A percentile compares a stretch with the other conserved stretches of the same genome.
Evolutionary conservation across 2,113 vertebrate genomes (phyloP).

Genomic region (Ascaphus truei): DNA sequence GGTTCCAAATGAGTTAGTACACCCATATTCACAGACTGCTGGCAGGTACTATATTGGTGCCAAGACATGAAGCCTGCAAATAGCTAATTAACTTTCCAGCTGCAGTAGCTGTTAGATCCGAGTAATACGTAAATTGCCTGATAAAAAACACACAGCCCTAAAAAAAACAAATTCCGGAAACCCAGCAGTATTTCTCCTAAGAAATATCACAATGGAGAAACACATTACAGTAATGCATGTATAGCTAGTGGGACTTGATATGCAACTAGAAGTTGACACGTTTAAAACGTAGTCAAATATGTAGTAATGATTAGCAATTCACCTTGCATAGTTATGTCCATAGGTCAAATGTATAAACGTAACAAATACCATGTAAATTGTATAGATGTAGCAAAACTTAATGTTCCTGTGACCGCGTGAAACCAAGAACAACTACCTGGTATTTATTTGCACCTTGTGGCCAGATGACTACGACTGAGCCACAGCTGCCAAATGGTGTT

Average conservation of each 20-base stretch:
- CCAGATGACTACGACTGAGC: too few relatives aligned
- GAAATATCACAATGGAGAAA: background rate
- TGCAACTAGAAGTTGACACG: background rate
- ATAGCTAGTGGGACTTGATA: background rate
- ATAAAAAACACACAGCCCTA: constrained; percentile 3
- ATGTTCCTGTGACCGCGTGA: too few relatives aligned
- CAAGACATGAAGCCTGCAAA: constrained; percentile 14
- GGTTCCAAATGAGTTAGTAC: constrained; percentile 15
- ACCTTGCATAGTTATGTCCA: too few relatives aligned
- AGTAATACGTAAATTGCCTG: constrained; percentile 6
- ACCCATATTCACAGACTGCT: constrained; percentile 11
- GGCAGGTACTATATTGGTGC: constrained; percentile 20
- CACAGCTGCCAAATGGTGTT: too few relatives aligned
- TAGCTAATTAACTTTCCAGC: constrained; percentile 32
- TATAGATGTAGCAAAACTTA: too few relatives aligned
- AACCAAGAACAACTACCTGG: too few relatives aligned
- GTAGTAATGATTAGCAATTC: background rate
- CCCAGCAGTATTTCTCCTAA: background rate
- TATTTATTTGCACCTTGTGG: too few relatives aligned
- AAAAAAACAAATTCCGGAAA: background rate
- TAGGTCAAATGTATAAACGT: too few relatives aligned
- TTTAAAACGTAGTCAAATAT: background rate
- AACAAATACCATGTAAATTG: too few relatives aligned
- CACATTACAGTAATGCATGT: background rate
- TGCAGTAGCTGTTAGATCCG: constrained; percentile 16